Evolutionary conservation across 2,797 vertebrate species (phyloP).

Genomic region (Steatocranus sp.): DNA sequence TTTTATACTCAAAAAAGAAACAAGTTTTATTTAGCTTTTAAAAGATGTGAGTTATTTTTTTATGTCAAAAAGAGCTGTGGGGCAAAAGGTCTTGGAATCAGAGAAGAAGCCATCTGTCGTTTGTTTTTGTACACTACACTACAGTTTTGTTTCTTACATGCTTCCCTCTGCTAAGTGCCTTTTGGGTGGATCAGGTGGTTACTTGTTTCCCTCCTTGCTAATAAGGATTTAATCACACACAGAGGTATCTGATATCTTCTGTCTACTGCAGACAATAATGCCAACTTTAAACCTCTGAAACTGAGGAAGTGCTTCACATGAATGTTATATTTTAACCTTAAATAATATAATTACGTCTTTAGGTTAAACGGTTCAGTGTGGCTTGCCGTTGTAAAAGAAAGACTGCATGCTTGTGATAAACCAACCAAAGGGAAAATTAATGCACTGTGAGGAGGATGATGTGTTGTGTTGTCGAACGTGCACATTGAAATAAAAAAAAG

Average conservation of each 20-base stretch:
- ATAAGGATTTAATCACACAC: neutral
- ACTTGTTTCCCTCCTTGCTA: neutral
- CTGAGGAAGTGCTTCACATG: neutral
- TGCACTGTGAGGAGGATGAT: neutral
- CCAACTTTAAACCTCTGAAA: neutral
- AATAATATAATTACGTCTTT: neutral
- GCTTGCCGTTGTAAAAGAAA: neutral
- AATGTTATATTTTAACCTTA: neutral
- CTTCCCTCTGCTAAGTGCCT: conserved; percentile 19
- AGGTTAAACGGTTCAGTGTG: neutral
- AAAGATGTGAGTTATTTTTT: neutral
- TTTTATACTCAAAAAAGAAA: conserved; percentile 12
- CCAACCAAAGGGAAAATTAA: neutral
- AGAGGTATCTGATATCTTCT: neutral
- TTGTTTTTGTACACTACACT: neutral
- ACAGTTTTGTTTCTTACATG: neutral
- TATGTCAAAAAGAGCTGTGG: neutral
- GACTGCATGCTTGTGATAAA: neutral
- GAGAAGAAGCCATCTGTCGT: neutral
- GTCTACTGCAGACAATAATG: neutral
- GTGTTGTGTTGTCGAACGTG: neutral
- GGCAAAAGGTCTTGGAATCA: neutral
- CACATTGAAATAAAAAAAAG: neutral
- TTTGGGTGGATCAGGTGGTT: neutral
- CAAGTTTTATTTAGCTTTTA: neutral